Evolutionary conservation across 2,888 invertebrate species (phyloP).

Genomic region (Limnephilus rhombicus): DNA sequence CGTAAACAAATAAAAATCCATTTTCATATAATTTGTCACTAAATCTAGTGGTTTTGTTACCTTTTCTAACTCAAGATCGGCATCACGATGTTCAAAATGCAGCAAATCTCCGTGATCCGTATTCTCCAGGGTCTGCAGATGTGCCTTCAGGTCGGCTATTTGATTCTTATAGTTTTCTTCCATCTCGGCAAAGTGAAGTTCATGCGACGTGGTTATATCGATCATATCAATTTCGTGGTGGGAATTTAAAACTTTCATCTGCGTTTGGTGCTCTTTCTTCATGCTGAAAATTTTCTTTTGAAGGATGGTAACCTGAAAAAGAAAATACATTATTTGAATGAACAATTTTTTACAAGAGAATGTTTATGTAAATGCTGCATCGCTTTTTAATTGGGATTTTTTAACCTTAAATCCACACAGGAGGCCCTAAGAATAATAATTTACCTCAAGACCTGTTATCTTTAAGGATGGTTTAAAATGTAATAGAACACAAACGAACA

Average conservation of each 20-base stretch:
- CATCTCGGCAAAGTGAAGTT: conserved; percentile 72
- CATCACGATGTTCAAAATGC: conserved; percentile 69
- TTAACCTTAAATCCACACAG: no score
- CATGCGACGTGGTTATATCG: conserved; percentile 73
- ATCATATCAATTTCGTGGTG: conserved; percentile 74
- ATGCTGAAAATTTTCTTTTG: conserved; percentile 66
- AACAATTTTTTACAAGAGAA: background rate
- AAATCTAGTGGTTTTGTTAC: conserved; percentile 67
- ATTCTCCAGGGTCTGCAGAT: conserved; percentile 75
- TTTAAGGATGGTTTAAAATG: background rate
- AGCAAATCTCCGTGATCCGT: conserved; percentile 76
- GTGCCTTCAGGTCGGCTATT: conserved; percentile 77
- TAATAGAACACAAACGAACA: background rate
- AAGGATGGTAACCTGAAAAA: conserved; percentile 43
- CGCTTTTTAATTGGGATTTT: background rate
- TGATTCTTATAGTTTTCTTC: conserved; percentile 75
- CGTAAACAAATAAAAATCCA: background rate
- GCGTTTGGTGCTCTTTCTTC: conserved; percentile 74
- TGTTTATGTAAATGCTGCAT: background rate
- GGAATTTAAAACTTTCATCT: conserved; percentile 69
- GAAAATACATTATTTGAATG: background rate
- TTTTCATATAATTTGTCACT: background rate
- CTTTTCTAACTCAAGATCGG: conserved; percentile 76
- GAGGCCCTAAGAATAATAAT: no score
- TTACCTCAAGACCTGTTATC: no score